Conservation (phyloP, 2,113 vertebrate genomes). For the Urocynchramus pylzowi region DNA sequence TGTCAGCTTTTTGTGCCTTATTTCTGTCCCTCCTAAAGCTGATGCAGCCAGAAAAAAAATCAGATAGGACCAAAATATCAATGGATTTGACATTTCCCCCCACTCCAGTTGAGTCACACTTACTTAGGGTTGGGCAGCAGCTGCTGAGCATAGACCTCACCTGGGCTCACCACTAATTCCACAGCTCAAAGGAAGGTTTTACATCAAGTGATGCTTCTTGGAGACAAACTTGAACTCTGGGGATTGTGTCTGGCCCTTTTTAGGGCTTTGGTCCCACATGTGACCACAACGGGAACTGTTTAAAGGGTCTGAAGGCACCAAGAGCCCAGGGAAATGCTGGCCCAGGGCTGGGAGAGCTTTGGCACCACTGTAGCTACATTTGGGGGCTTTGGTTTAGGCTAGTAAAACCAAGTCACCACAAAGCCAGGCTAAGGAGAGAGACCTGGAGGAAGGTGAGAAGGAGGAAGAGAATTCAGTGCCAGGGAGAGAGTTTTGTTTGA, state of each 20-base stretch:
- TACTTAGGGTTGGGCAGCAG: neutral
- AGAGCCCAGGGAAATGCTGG: neutral
- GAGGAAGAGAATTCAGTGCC: neutral
- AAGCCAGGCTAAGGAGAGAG: neutral
- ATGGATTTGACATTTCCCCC: neutral
- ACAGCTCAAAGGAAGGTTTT: neutral
- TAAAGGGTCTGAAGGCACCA: neutral
- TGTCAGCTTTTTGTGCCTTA: neutral
- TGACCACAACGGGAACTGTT: neutral
- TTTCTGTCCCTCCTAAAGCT: neutral
- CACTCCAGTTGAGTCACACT: neutral
- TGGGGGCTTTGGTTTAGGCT: neutral
- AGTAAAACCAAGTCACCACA: neutral
- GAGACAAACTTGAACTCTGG: neutral
- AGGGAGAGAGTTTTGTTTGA: slow-evolving; percentile 2
- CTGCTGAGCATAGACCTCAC: neutral
- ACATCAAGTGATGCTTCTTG: neutral
- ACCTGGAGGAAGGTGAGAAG: neutral
- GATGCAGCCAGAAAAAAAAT: neutral
- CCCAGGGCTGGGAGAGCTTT: neutral
- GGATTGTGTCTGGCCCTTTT: neutral
- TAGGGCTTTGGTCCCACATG: neutral
- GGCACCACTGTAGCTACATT: accelerated
- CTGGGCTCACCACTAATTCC: neutral
- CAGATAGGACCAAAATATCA: accelerated